Percentiles rank a stretch among this genome's conserved stretches.
Evolutionary conservation across 2,113 vertebrate species (phyloP).

Genomic region (Pygathrix nemaeus): DNA sequence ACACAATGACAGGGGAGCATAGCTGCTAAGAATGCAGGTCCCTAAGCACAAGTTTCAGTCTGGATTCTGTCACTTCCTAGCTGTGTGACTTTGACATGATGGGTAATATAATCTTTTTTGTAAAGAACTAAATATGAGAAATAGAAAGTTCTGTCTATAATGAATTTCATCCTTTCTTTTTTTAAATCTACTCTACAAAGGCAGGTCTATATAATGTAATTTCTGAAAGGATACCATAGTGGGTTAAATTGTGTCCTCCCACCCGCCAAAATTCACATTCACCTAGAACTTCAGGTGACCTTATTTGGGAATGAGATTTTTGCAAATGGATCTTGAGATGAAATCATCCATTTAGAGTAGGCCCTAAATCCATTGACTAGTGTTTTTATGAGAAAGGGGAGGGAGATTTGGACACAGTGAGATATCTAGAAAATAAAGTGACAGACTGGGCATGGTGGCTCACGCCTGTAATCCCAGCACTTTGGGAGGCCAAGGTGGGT

Average conservation of each 20-base stretch:
- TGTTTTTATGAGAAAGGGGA: background rate
- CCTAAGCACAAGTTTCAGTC: background rate
- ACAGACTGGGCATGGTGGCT: no score
- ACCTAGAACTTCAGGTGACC: background rate
- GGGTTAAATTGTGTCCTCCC: background rate
- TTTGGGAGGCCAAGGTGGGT: no score
- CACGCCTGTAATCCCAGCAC: no score
- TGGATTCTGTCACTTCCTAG: background rate
- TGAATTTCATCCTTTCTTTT: no score
- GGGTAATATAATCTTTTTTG: background rate
- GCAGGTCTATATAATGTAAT: no score
- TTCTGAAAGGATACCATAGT: background rate
- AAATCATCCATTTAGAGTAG: background rate
- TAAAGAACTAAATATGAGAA: background rate
- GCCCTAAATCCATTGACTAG: background rate
- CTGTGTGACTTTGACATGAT: background rate
- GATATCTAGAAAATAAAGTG: no score
- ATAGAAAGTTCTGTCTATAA: no score
- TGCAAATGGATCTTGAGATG: background rate
- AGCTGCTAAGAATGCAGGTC: background rate
- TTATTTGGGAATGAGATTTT: background rate
- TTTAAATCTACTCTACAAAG: no score
- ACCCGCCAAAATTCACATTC: background rate
- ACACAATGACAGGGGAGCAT: background rate
- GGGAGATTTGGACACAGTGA: background rate